These are phyloP conservation scores for Ploceus nigricollis DNA, from an alignment of 2,113 vertebrate species.

Conservation along the genomic window DNA sequence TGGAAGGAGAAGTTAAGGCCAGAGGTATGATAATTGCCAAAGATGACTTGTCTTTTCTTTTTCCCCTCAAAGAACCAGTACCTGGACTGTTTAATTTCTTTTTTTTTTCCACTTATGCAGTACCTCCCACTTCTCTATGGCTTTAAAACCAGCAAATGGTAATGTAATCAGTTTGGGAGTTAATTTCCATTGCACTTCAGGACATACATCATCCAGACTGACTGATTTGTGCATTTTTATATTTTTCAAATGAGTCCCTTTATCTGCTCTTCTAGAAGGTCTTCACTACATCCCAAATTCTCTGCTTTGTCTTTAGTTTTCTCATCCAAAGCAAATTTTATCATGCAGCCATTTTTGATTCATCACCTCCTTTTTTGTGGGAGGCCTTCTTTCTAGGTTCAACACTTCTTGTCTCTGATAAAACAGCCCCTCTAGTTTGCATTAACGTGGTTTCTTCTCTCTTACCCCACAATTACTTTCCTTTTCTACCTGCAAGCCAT, in stretches of 20 bases:
- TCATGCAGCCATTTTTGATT: not conserved
- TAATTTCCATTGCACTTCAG: conserved; percentile 31
- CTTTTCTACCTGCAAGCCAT: not conserved
- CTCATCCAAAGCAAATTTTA: not conserved
- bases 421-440: not conserved
- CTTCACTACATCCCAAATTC: not conserved
- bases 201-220: conserved; percentile 11
- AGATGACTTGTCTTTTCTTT: conserved; percentile 3
- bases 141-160: conserved; percentile 5
- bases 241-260: not conserved
- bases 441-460: not conserved
- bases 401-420: not conserved
- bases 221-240: conserved; percentile 6
- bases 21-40: conserved; percentile 40
- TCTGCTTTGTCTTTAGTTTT: not conserved
- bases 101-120: not conserved
- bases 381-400: not conserved
- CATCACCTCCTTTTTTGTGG: not conserved
- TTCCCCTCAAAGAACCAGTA: not conserved
- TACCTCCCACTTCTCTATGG: not conserved
- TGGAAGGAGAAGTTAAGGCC: conserved; percentile 53
- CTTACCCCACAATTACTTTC: not conserved
- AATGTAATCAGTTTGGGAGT: not conserved
- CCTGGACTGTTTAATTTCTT: not conserved
- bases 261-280: not conserved